A percentile compares a stretch with the other conserved stretches of the same genome.
Evolutionary conservation across 2,113 vertebrate genomes (phyloP).

Genomic region (Lathamus discolor): DNA sequence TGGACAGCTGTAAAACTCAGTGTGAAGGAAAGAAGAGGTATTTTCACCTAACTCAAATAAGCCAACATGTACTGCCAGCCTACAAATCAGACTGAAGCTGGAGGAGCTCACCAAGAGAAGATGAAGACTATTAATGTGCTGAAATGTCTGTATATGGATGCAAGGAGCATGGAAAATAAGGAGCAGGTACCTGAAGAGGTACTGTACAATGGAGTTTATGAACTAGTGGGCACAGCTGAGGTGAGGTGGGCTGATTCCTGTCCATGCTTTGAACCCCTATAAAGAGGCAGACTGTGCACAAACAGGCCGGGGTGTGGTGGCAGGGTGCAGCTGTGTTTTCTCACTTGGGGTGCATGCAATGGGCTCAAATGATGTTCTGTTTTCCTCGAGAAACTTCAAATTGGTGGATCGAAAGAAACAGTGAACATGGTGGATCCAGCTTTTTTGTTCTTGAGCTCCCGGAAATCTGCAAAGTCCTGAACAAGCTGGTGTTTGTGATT

Average conservation of each 20-base stretch:
- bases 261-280: background rate
- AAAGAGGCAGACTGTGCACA: background rate
- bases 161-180: conserved; percentile 35
- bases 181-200: background rate
- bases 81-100: background rate
- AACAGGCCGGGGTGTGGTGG: background rate
- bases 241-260: background rate
- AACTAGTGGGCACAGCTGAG: background rate
- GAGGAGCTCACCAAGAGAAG: background rate
- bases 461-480: background rate
- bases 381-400: background rate
- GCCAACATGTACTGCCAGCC: background rate
- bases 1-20: background rate
- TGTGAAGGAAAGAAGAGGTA: background rate
- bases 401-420: background rate
- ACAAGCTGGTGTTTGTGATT: background rate
- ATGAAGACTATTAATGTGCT: conserved; percentile 11
- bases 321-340: background rate
- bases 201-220: background rate
- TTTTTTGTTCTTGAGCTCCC: background rate
- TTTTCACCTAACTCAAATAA: conserved; percentile 10
- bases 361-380: background rate
- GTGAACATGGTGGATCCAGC: background rate
- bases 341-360: background rate
- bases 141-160: background rate